phyloP scores from a whole-genome alignment of 1,140 invertebrate genomes.

The Colletes latitarsis region DNA sequence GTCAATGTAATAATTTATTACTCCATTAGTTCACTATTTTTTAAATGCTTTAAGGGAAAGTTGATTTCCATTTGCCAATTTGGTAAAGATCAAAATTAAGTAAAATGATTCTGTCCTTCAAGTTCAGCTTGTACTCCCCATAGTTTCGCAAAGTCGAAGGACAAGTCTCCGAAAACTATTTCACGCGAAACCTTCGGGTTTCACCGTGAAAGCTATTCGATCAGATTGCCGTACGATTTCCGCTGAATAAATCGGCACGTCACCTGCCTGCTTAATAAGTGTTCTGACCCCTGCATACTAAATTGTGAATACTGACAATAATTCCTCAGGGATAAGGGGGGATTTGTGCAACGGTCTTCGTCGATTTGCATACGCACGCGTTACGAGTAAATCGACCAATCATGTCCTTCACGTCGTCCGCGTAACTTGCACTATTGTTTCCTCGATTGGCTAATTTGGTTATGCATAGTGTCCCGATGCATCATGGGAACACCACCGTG shows the following conservation, averaged over 20 bases:
- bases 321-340: conserved; percentile 41
- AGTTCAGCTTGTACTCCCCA: too few relatives aligned
- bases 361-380: conserved; percentile 35
- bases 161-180: too few relatives aligned
- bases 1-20: too few relatives aligned
- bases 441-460: conserved; percentile 70
- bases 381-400: conserved; percentile 42
- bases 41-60: too few relatives aligned
- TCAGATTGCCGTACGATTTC: neutral
- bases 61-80: too few relatives aligned
- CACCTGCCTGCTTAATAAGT: conserved; percentile 18
- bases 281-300: conserved; percentile 1
- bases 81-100: too few relatives aligned
- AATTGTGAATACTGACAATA: conserved; percentile 27
- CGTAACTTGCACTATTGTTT: conserved; percentile 44
- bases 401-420: conserved; percentile 8
- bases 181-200: too few relatives aligned
- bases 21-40: too few relatives aligned
- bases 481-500: conserved; percentile 28
- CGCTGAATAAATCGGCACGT: neutral
- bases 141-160: too few relatives aligned
- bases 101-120: too few relatives aligned
- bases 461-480: conserved; percentile 29
- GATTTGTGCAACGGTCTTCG: conserved; percentile 36
- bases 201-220: conserved; percentile 71